These are phyloP conservation scores for Morelia viridis DNA, from an alignment of 2,797 vertebrate genomes.

Conservation along the genomic window DNA sequence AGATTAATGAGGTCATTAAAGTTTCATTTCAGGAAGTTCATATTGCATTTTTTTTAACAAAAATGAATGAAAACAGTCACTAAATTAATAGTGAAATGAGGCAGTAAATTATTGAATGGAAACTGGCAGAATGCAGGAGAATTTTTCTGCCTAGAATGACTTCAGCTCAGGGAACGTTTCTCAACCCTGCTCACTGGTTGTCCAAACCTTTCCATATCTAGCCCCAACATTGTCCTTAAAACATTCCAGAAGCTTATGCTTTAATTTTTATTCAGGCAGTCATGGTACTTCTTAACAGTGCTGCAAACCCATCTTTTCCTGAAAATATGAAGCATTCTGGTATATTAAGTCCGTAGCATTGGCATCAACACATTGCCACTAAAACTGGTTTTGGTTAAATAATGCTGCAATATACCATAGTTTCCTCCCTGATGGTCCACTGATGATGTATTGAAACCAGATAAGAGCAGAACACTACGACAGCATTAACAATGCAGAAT, in stretches of 20 bases:
- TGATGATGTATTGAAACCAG: constrained; percentile 72
- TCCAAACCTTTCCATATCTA: neutral
- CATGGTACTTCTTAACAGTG: neutral
- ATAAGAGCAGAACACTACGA: constrained; percentile 71
- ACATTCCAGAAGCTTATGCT: neutral
- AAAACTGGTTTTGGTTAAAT: constrained; percentile 67
- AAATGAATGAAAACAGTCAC: constrained; percentile 66
- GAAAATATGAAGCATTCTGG: constrained; percentile 54
- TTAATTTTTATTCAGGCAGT: neutral
- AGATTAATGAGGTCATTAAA: constrained; percentile 70
- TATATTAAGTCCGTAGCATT: constrained; percentile 33
- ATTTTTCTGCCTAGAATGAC: neutral
- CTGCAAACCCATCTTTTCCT: constrained; percentile 25
- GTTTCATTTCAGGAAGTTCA: constrained; percentile 63
- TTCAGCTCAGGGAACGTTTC: neutral
- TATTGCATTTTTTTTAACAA: constrained; percentile 64
- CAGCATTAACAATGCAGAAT: constrained; percentile 70
- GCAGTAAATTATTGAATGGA: constrained; percentile 65
- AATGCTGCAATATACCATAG: constrained; percentile 71
- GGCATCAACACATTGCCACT: constrained; percentile 61
- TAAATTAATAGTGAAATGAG: constrained; percentile 71
- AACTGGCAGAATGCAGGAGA: neutral
- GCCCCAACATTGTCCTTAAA: neutral
- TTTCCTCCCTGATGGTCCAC: constrained; percentile 71
- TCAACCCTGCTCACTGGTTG: neutral